Conservation (phyloP, 2,797 vertebrate genomes). For the Hydrophis major region DNA sequence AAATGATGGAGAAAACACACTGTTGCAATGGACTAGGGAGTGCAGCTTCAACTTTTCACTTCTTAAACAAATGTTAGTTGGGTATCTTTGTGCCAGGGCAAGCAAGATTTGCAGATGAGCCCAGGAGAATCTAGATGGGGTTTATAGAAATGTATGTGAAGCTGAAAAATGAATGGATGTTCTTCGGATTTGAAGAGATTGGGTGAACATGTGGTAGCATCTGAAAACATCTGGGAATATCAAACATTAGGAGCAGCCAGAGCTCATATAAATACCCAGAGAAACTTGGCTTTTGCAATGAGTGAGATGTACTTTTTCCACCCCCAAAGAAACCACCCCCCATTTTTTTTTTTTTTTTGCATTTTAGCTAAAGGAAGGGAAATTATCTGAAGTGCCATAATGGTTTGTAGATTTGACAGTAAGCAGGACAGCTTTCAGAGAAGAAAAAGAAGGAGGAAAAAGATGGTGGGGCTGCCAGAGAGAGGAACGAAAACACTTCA, state of each 20-base stretch:
- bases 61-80: neutral
- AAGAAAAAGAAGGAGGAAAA: slow-evolving; percentile 2
- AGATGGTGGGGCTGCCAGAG: slow-evolving; percentile 46
- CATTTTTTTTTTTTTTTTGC: neutral
- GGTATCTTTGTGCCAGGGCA: neutral
- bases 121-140: neutral
- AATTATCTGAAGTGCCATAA: slow-evolving; percentile 30
- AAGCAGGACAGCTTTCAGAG: slow-evolving; percentile 33
- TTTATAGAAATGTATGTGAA: neutral
- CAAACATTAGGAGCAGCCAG: neutral
- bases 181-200: neutral
- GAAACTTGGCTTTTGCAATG: neutral
- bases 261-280: neutral
- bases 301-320: neutral
- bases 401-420: slow-evolving; percentile 43
- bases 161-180: neutral
- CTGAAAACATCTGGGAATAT: neutral
- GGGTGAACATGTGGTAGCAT: neutral
- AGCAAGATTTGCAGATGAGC: neutral
- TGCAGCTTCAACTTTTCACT: neutral
- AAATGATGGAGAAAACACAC: neutral
- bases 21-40: neutral
- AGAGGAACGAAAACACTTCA: slow-evolving; percentile 7
- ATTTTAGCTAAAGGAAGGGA: slow-evolving; percentile 37
- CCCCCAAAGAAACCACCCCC: neutral